Conservation (phyloP, 2,113 vertebrate genomes). For the Colistium nudipinnis region DNA sequence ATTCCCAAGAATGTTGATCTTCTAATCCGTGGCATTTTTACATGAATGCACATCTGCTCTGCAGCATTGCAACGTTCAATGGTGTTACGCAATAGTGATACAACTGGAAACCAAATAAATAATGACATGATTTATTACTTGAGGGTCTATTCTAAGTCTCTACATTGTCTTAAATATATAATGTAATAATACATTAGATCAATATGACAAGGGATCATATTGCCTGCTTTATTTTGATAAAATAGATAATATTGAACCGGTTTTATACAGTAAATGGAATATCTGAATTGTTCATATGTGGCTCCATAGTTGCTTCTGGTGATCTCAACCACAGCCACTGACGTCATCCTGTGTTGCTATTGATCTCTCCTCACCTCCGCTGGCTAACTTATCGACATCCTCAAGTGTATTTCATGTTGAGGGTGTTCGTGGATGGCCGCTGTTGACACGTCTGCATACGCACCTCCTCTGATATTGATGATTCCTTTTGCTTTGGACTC, state of each 20-base stretch:
- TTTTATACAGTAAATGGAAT: background rate
- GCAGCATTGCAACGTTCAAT: background rate
- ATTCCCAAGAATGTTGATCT: conserved; percentile 37
- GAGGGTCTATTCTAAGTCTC: too few species aligned
- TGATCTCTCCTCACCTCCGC: conserved; percentile 54
- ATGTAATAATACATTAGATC: too few species aligned
- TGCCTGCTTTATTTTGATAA: too few species aligned
- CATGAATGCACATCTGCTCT: conserved; percentile 50
- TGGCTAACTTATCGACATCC: conserved; percentile 70
- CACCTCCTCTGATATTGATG: conserved; percentile 48
- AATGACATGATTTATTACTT: too few species aligned
- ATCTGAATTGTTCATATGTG: conserved; percentile 11
- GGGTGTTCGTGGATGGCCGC: conserved; percentile 65
- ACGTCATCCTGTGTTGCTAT: conserved; percentile 63
- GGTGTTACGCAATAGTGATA: conserved; percentile 12
- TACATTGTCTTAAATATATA: too few species aligned
- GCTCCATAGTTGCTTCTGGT: conserved; percentile 26
- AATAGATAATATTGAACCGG: too few species aligned
- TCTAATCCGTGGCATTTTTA: conserved; percentile 54
- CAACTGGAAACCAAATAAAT: too few species aligned
- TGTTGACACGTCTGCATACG: conserved; percentile 22
- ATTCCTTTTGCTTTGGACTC: conserved; percentile 39
- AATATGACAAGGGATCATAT: too few species aligned
- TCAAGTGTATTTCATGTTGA: conserved; percentile 76
- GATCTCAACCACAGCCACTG: conserved; percentile 57